Base-by-base conservation (phyloP, 2,888 invertebrate genomes). In the Synergus japonicus region DNA sequence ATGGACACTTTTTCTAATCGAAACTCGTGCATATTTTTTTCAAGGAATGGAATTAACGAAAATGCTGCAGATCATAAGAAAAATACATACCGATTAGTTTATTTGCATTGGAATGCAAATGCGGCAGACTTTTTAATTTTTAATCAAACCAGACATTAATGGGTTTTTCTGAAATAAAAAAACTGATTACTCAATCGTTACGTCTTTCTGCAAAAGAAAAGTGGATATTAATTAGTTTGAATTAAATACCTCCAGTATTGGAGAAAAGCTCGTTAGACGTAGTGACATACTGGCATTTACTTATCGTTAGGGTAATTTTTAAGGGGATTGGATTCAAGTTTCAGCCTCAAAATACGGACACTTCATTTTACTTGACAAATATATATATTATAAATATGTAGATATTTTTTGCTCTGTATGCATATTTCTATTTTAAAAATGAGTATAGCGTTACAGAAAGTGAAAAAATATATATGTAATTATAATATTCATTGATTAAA, bases 31-130 rank as follows among this genome's bases (percentile, higher is more conserved):
- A 7, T n/a, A 43, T 43, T 65, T n/a, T n/a, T 65, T 43, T 65
- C n/a, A 5, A 4, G 7, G 7, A 8, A 43, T 3, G 46, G 13
- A 41, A 41, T 5, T 37, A 13, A 5, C 41, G 37, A 65, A 41
- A 41, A 41, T 41, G 37, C 63, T 29, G 0, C 29, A 12, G 18
- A 29, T 37, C 4, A 12, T 37, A 15, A 64, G 37, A 37, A 64
- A 64, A 37, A 37, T 64, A 2, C 3, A 8, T 12, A 7, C 64
- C 13, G 5, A 3, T 29, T 43, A 66, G 0, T 41, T 8, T 41
- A 66, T 66, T 43, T 41, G 65, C 7, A 63, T 12, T 29, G 43
- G 10, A 12, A 66, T 43, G 65, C n/a, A 65, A 65, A 65, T 65
- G 7, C n/a, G 41, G 7, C n/a, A 65, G 43, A 65, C 41, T 43